phyloP scores from a whole-genome alignment of 2,888 invertebrate species.

The Oscheius onirici region DNA sequence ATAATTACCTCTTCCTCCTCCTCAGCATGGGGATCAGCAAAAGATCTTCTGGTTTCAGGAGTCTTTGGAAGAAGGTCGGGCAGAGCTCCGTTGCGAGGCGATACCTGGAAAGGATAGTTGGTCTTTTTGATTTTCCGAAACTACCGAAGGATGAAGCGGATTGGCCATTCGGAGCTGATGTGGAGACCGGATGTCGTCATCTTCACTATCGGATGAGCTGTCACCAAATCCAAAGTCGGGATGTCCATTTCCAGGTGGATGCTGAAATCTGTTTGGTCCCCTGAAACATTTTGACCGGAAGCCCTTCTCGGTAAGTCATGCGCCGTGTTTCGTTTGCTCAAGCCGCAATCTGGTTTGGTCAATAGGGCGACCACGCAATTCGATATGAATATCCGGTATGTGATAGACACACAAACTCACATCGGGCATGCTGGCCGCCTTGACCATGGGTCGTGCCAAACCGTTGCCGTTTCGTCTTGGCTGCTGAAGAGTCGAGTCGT shows the following conservation, averaged over 20 bases:
- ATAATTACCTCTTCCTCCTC: slow-evolving; percentile 51
- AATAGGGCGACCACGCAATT: slow-evolving; percentile 13
- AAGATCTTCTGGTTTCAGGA: slow-evolving; percentile 42
- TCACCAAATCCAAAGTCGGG: slow-evolving; percentile 33
- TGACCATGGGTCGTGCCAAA: slow-evolving; percentile 54
- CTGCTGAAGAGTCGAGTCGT: slow-evolving; percentile 18
- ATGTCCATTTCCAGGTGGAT: slow-evolving; percentile 12
- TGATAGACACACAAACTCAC: slow-evolving; percentile 42
- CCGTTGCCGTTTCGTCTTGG: slow-evolving; percentile 37
- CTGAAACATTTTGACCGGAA: too few relatives aligned
- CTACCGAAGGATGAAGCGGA: slow-evolving; percentile 22
- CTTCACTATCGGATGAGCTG: slow-evolving; percentile 33
- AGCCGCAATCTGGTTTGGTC: slow-evolving; percentile 24
- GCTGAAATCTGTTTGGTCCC: slow-evolving; percentile 4
- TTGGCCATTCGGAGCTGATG: slow-evolving; percentile 11
- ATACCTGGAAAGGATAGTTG: neutral
- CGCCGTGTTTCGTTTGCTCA: slow-evolving; percentile 9
- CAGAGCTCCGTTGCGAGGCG: slow-evolving; percentile 41
- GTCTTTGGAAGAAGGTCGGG: slow-evolving; percentile 59
- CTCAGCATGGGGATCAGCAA: slow-evolving; percentile 42
- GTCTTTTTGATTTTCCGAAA: neutral
- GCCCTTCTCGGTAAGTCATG: too few relatives aligned
- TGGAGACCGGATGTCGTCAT: slow-evolving; percentile 30
- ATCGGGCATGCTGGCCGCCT: slow-evolving; percentile 63
- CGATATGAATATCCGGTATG: neutral